These are phyloP conservation scores for Calosoma granatense DNA, from an alignment of 1,140 invertebrate genomes.

Conservation along the genomic window DNA sequence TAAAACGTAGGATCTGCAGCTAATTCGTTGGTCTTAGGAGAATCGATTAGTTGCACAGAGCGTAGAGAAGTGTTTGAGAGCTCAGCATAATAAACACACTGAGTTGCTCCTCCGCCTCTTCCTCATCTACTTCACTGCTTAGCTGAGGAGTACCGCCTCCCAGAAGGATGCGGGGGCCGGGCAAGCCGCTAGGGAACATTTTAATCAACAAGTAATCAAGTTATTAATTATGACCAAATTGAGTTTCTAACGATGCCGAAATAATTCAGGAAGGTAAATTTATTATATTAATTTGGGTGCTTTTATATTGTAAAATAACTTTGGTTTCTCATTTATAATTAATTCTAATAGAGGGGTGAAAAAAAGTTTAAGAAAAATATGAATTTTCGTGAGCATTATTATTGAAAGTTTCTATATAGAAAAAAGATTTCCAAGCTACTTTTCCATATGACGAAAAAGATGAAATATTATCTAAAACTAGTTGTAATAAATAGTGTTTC, in stretches of 20 bases:
- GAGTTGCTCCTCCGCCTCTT: no score
- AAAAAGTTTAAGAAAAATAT: no score
- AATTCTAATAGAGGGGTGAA: neutral
- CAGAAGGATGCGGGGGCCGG: neutral
- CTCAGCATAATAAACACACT: constrained; percentile 3
- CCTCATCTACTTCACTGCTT: neutral
- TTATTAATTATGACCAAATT: constrained; percentile 6
- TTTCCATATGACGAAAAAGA: neutral
- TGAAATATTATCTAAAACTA: no score
- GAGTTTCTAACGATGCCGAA: neutral
- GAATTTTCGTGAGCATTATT: no score
- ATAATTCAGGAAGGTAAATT: neutral
- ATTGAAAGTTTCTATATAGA: neutral
- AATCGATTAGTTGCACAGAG: constrained; percentile 8
- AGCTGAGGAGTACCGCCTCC: no score
- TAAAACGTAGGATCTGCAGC: neutral
- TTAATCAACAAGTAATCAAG: constrained; percentile 7
- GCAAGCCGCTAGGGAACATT: constrained; percentile 3
- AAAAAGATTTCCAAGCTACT: neutral
- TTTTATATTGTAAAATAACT: neutral
- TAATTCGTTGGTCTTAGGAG: constrained; percentile 3
- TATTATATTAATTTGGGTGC: neutral
- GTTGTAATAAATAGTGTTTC: no score
- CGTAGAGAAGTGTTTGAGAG: neutral
- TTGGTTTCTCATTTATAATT: neutral